A percentile compares a stretch with the other conserved stretches of the same genome.
phyloP scores from a whole-genome alignment of 1,140 invertebrate genomes.

The Brachionus manjavacas region DNA sequence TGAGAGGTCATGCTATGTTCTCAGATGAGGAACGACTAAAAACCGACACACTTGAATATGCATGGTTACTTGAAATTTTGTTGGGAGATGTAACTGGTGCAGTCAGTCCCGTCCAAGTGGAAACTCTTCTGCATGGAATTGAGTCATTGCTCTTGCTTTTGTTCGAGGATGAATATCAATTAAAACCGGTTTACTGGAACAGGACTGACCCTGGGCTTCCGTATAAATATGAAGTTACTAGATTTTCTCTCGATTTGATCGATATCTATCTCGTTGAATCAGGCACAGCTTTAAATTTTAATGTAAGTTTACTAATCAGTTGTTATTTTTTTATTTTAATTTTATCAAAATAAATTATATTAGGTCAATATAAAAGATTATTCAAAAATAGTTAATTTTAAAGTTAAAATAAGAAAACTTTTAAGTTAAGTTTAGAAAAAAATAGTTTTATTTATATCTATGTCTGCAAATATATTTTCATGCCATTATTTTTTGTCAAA shows the following conservation, averaged over 20 bases:
- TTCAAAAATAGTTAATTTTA: too few species aligned
- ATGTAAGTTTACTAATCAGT: not conserved
- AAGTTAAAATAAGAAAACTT: too few species aligned
- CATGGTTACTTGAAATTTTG: conserved; percentile 70
- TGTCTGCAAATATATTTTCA: too few species aligned
- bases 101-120: conserved; percentile 60
- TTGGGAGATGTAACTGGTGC: conserved; percentile 62
- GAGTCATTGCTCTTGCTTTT: not conserved
- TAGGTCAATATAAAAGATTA: too few species aligned
- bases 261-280: conserved; percentile 82
- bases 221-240: conserved; percentile 81
- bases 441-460: too few species aligned
- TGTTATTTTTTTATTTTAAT: too few species aligned
- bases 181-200: conserved; percentile 60
- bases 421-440: too few species aligned
- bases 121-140: conserved; percentile 21
- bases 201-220: not conserved
- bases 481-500: too few species aligned
- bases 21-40: conserved; percentile 83
- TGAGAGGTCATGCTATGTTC: conserved; percentile 93
- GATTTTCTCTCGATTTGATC: conserved; percentile 81
- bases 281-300: conserved; percentile 41
- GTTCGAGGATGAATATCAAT: conserved; percentile 21
- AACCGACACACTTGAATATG: conserved; percentile 91
- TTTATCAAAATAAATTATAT: too few species aligned